These are phyloP conservation scores for Mythimna ferrago DNA, from an alignment of 2,888 invertebrate species.

Conservation along the genomic window DNA sequence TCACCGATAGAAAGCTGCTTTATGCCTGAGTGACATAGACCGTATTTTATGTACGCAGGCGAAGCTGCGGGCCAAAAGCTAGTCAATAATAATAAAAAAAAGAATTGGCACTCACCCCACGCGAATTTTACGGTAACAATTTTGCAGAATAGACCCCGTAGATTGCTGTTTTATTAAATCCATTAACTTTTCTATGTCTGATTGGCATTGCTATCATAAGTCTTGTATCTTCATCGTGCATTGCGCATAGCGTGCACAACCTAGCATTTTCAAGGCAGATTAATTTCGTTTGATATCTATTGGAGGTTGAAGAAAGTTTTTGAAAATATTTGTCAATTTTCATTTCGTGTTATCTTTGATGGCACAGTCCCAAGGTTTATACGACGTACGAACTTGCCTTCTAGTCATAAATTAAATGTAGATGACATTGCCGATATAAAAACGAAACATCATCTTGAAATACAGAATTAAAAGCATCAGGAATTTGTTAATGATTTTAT, in stretches of 20 bases:
- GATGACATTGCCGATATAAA: not conserved
- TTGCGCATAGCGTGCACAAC: slow-evolving; percentile 13
- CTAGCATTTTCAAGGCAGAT: not conserved
- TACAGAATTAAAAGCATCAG: not conserved
- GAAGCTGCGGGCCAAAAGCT: too few relatives aligned
- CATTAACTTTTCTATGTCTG: not conserved
- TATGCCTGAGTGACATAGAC: too few relatives aligned
- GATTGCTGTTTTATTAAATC: not conserved
- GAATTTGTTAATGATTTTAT: too few relatives aligned
- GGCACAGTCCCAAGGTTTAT: slow-evolving; percentile 16
- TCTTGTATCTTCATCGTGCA: not conserved
- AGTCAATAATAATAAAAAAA: too few relatives aligned
- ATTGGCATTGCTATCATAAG: not conserved
- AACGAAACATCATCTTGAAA: not conserved
- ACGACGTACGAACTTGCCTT: not conserved
- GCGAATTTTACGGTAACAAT: too few relatives aligned
- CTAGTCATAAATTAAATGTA: not conserved
- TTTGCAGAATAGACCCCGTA: too few relatives aligned
- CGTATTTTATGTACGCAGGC: too few relatives aligned
- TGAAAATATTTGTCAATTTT: not conserved
- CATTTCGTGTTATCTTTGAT: slow-evolving; percentile 2
- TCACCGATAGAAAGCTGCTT: too few relatives aligned
- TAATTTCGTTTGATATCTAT: not conserved
- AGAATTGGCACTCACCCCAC: too few relatives aligned
- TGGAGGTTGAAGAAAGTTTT: not conserved